phyloP scores from a whole-genome alignment of 2,113 vertebrate genomes.

The Myocastor coypus region DNA sequence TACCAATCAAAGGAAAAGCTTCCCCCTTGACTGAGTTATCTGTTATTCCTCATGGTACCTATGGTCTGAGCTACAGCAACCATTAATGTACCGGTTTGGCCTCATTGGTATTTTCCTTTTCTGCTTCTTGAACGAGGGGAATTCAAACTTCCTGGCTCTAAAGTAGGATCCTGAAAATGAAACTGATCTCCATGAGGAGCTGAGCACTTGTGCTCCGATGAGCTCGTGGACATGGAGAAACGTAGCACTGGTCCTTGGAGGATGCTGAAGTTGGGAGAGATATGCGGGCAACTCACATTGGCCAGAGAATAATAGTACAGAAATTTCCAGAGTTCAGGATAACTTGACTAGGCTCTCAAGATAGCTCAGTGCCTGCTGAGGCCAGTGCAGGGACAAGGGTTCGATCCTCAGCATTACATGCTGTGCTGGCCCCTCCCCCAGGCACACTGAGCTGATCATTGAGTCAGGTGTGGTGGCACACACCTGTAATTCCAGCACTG shows the following conservation, averaged over 20 bases:
- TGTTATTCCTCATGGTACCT: background rate
- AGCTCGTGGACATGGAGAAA: background rate
- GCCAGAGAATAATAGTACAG: background rate
- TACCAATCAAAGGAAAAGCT: background rate
- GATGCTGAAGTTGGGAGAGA: background rate
- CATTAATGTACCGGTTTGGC: background rate
- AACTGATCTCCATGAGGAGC: background rate
- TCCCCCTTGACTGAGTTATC: background rate
- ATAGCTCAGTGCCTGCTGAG: too few species aligned
- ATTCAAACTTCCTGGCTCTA: background rate
- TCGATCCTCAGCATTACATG: too few species aligned
- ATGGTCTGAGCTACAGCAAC: background rate
- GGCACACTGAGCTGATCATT: too few species aligned
- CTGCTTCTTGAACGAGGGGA: background rate
- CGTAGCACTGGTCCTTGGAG: background rate
- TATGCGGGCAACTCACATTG: background rate
- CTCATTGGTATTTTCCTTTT: background rate
- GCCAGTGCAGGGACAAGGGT: too few species aligned
- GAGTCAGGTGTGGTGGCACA: too few species aligned
- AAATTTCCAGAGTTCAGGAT: background rate
- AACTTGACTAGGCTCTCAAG: background rate
- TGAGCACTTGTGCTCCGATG: background rate
- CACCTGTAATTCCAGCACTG: too few species aligned
- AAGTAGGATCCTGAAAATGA: background rate
- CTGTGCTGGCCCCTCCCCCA: too few species aligned